Percentiles rank a stretch among this genome's conserved stretches.
Evolutionary conservation across 2,113 vertebrate species (phyloP).

Genomic region (Corvus cornix): DNA sequence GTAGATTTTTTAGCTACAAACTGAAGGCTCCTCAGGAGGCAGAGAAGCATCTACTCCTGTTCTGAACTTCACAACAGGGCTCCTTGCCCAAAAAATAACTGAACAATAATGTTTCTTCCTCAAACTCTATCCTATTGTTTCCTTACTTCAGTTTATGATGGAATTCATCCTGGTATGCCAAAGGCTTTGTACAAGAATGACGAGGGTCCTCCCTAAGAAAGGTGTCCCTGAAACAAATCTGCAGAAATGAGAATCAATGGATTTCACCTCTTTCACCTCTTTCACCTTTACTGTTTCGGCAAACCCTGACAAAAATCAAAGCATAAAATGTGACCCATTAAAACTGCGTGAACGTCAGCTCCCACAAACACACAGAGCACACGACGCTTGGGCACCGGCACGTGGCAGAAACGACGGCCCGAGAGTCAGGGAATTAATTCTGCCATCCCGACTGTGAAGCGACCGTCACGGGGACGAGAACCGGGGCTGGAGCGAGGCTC

Average conservation of each 20-base stretch:
- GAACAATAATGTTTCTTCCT: background rate
- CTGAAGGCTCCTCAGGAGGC: background rate
- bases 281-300: too few relatives aligned
- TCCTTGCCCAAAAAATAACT: background rate
- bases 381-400: accelerated
- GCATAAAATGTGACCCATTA: accelerated
- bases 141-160: background rate
- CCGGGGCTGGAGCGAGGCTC: accelerated
- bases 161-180: background rate
- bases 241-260: accelerated
- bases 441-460: background rate
- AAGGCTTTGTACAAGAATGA: too few relatives aligned
- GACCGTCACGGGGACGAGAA: too few relatives aligned
- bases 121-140: background rate
- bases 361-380: accelerated
- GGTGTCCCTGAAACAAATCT: too few relatives aligned
- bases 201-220: accelerated
- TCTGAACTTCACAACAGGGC: background rate
- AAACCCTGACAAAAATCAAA: too few relatives aligned
- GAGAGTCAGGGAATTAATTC: background rate
- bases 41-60: accelerated
- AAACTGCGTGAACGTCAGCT: accelerated
- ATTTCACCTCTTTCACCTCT: accelerated
- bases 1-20: background rate
- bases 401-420: accelerated